A percentile compares a stretch with the other conserved stretches of the same genome.
Conservation (phyloP, 2,888 invertebrate species). For the Erynnis tages region DNA sequence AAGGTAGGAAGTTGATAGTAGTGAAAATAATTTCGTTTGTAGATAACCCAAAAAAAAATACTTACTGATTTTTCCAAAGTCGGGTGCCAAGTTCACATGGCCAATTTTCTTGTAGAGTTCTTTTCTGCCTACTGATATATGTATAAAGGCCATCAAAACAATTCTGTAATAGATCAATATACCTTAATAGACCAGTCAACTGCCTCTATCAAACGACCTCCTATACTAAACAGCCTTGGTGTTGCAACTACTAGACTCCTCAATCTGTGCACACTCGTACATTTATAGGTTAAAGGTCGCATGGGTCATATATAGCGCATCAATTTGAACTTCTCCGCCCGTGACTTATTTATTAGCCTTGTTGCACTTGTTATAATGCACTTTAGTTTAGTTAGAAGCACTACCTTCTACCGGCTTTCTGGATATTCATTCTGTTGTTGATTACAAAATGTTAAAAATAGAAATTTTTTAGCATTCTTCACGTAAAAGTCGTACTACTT, state of each 20-base stretch:
- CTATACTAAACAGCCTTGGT: conserved; percentile 34
- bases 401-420: no score
- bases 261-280: conserved; percentile 10
- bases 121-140: not conserved
- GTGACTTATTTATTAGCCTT: not conserved
- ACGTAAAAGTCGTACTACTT: no score
- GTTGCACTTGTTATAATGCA: not conserved
- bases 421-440: no score
- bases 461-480: no score
- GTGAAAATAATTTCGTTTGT: no score
- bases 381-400: no score
- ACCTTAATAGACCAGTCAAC: conserved; percentile 14
- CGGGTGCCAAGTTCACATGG: no score
- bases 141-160: not conserved
- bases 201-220: conserved; percentile 32
- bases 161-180: conserved; percentile 30
- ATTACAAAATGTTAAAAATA: no score
- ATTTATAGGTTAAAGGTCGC: conserved; percentile 11
- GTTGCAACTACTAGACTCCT: conserved; percentile 34
- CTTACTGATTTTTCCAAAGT: no score
- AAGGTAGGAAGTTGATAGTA: no score
- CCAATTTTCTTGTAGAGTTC: no score
- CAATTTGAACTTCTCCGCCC: not conserved
- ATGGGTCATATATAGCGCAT: not conserved
- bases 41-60: no score